Evolutionary conservation across 2,888 invertebrate species (phyloP), one percentile per base, ranked within the genome.

Genomic region (Sinhomidia bicolor): DNA sequence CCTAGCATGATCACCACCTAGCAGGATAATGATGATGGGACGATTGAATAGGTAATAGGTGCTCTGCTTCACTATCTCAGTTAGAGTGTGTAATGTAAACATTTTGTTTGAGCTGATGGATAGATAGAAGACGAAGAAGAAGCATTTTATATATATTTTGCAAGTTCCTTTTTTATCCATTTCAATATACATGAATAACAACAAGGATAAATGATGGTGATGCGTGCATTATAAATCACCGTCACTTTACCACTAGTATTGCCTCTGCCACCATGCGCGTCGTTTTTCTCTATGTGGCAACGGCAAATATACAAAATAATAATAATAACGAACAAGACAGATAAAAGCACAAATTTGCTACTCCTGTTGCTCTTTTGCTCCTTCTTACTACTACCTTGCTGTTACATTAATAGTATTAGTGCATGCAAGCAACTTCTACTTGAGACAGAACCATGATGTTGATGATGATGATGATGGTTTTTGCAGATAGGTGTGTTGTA

Each of bases 181-280:
- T 12, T 20, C 12, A 23, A 44, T 12, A 44, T 20, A 44, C 44
- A 71, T 71, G 44, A 20, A 41, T 23, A 71, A 44, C 71, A 71
- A 71, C 71, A 71, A 71, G 44, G 71, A 71, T 71, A 71, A 71
- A 71, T 71, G 71, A 71, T 44, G 65, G 17, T 65, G 44, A 44
- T 71, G 71, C 71, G 71, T 71, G 71, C 23, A 32, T 36, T 65
- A 71, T 44, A 71, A 71, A 71, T 71, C 71, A 65, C 17, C 32
- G 17, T 36, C 9, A n/a, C 65, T 57, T 51, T 6, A 51, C 1
- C 4, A 26, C 7, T 17, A 57, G n/a, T n/a, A n/a, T n/a, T n/a
- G n/a, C 10, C 6, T 17, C 20, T 17, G 36, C 36, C 36, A 32
- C 36, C 36, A 65, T 32, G 36, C 36, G n/a, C n/a, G n/a, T 65